phyloP scores from a whole-genome alignment of 2,113 vertebrate species.

The Antigone vipio region DNA sequence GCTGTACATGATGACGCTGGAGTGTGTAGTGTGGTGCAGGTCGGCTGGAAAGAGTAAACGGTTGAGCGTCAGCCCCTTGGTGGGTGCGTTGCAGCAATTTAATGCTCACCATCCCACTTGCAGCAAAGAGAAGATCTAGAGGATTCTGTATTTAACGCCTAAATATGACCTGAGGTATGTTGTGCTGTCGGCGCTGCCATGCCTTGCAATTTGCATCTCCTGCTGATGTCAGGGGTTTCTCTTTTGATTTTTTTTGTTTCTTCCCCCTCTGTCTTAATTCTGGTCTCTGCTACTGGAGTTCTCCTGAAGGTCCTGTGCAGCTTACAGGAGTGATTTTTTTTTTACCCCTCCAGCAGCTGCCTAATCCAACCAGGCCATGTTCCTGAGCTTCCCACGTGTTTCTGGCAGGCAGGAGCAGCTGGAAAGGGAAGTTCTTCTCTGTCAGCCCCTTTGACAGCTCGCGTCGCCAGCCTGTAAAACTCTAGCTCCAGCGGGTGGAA shows the following conservation, averaged over 20 bases:
- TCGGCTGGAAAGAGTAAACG: background rate
- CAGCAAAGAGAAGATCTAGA: background rate
- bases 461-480: background rate
- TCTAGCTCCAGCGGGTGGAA: rapidly evolving
- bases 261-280: rapidly evolving
- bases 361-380: background rate
- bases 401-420: background rate
- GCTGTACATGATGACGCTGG: rapidly evolving
- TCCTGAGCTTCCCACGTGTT: background rate
- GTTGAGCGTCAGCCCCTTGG: background rate
- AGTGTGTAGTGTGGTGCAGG: rapidly evolving
- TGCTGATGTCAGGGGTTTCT: background rate
- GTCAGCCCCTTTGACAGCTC: background rate
- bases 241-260: rapidly evolving
- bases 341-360: background rate
- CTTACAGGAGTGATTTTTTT: background rate
- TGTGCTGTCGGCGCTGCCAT: rapidly evolving
- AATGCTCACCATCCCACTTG: rapidly evolving
- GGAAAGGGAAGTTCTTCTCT: background rate
- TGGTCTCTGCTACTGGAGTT: background rate
- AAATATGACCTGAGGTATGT: background rate
- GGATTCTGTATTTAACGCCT: background rate
- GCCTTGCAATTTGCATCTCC: background rate
- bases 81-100: rapidly evolving
- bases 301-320: background rate